Percentiles rank a stretch among this genome's conserved stretches.
Conservation (phyloP, 2,113 vertebrate species). For the Macheiramphus alcinus region DNA sequence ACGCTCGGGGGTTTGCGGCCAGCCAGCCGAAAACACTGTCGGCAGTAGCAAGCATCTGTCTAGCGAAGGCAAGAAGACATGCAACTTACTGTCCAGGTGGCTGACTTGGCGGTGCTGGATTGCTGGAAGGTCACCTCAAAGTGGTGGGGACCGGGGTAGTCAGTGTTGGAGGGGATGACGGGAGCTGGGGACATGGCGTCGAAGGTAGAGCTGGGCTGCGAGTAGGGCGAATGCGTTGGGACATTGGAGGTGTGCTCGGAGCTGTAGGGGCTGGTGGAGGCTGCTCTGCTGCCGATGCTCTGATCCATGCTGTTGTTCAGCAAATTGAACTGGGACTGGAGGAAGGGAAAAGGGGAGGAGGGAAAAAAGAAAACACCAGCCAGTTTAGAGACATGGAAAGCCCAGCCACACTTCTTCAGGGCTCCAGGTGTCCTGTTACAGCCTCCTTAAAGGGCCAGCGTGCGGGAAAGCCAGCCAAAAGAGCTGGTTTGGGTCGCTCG, state of each 20-base stretch:
- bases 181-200: conserved; percentile 96
- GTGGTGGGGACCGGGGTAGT: conserved; percentile 94
- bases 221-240: conserved; percentile 94
- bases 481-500: conserved; percentile 4
- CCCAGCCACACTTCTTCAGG: conserved; percentile 48
- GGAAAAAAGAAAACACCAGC: conserved; percentile 71
- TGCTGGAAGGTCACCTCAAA: conserved; percentile 99
- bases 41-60: background rate
- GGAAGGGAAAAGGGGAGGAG: conserved; percentile 65
- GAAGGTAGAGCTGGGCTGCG: conserved; percentile 98
- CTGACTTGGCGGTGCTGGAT: conserved; percentile 97
- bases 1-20: fast-evolving
- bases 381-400: conserved; percentile 77
- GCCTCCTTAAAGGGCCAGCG: conserved; percentile 76
- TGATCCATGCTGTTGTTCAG: conserved; percentile 98
- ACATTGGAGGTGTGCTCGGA: conserved; percentile 92
- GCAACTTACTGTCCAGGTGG: conserved; percentile 98
- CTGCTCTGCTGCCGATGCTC: conserved; percentile 88
- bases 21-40: fast-evolving
- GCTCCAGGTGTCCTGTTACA: conserved; percentile 85
- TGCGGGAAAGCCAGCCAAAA: conserved; percentile 44
- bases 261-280: conserved; percentile 93
- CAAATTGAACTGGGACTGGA: conserved; percentile 98
- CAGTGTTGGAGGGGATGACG: conserved; percentile 96
- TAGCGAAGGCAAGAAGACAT: background rate